Percentiles rank a stretch among this genome's conserved stretches.
Evolutionary conservation across 2,113 vertebrate genomes (phyloP).

Genomic region (Halcyon malimbica): DNA sequence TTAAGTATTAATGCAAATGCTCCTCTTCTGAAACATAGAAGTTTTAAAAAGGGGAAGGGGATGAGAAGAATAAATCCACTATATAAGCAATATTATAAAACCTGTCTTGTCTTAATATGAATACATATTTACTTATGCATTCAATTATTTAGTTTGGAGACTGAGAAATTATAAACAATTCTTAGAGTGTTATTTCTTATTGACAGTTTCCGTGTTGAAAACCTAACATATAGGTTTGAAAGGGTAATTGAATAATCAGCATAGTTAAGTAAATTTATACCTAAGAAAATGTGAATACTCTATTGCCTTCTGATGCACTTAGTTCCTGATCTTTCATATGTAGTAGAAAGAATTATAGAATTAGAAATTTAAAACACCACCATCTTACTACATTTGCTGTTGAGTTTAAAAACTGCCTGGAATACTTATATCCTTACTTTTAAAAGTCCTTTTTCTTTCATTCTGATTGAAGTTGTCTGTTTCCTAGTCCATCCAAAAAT

Average conservation of each 20-base stretch:
- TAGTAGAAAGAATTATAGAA: not conserved
- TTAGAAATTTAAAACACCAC: not conserved
- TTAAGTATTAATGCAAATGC: not conserved
- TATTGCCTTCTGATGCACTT: not conserved
- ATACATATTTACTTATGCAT: not conserved
- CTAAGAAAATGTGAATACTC: not conserved
- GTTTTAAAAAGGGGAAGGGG: not conserved
- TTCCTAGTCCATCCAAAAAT: not conserved
- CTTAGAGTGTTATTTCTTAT: not conserved
- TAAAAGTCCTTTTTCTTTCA: not conserved
- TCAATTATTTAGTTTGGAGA: not conserved
- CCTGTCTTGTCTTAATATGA: not conserved
- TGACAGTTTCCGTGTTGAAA: not conserved
- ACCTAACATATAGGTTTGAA: not conserved
- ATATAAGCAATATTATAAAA: not conserved
- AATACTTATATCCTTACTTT: not conserved
- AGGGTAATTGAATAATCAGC: not conserved
- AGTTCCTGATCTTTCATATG: not conserved
- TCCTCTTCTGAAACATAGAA: not conserved
- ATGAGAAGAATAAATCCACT: not conserved
- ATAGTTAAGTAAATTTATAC: not conserved
- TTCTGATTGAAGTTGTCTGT: not conserved
- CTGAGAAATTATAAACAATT: not conserved
- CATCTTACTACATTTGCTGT: not conserved
- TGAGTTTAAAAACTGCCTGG: not conserved